Conservation (phyloP, 2,888 invertebrate genomes). For the Epistrophe grossulariae region DNA sequence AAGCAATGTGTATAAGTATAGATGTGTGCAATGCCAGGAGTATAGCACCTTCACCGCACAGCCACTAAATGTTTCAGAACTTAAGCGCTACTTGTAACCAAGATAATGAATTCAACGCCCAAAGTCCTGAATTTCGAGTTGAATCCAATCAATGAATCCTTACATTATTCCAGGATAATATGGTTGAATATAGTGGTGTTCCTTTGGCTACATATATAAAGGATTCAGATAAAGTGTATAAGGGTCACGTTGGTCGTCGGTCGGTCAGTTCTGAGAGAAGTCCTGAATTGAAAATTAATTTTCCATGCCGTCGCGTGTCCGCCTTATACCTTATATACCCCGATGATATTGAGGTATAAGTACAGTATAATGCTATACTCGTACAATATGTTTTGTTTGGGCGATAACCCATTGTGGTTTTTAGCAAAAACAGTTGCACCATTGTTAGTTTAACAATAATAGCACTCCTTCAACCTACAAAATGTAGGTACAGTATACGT, state of each 20-base stretch:
- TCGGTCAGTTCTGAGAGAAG: neutral
- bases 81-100: constrained; percentile 63
- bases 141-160: constrained; percentile 72
- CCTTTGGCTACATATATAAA: neutral
- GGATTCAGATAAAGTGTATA: neutral
- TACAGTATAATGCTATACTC: constrained; percentile 4
- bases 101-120: constrained; percentile 67
- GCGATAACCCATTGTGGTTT: constrained; percentile 66
- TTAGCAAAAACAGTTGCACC: constrained; percentile 69
- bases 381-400: constrained; percentile 54
- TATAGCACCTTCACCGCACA: constrained; percentile 46
- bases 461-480: constrained; percentile 19
- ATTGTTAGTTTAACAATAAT: constrained; percentile 68
- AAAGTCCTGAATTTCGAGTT: constrained; percentile 63
- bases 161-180: constrained; percentile 63
- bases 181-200: neutral
- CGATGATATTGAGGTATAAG: neutral
- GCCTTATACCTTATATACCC: neutral
- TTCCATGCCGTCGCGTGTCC: constrained; percentile 63
- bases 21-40: neutral
- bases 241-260: neutral
- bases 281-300: constrained; percentile 69
- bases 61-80: constrained; percentile 66
- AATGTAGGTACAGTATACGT: neutral
- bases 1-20: neutral